Evolutionary conservation across 2,797 vertebrate species (phyloP), one percentile per base, ranked within the genome.

Genomic region (Pseudochirops cupreus): DNA sequence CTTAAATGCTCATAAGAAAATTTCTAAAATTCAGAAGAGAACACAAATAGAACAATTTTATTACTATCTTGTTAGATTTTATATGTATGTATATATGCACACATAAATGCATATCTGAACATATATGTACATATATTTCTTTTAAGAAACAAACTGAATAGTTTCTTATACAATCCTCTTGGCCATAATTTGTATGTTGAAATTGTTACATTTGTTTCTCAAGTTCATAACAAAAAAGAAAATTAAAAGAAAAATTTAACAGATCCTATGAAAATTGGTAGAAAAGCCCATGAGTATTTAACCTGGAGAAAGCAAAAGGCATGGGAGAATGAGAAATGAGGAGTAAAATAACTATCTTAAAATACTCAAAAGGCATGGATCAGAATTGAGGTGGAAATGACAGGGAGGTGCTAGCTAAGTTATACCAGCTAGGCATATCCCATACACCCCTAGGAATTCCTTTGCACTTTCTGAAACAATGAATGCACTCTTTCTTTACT

Each of bases 121-220:
- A 58, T 29, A 33, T 13, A 33, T 62, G 0, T 13, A 62, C 29
- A 62, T 10, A 62, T 58, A 58, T 29, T 62, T 46, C n/a, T 26
- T 46, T 82, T 26, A 82, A 82, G 18, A 24, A 82, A 74, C 16
- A 39, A 74, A 74, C n/a, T 46, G 18, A 46, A 46, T 24, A 82
- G 0, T 26, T 46, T 46, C 74, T 82, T 74, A 92, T 91, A 62
- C 7, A 33, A 52, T 52, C 3, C n/a, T 94, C 94, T 94, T 10
- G 91, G 92, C 33, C 97, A 33, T 1, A 96, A 90, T 92, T 91
- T 59, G 95, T 6, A 24, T 93, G 0, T 92, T 39, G 16, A 31
- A 95, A 46, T 67, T 89, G 90, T 33, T 2, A 58, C 50, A 59
- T 92, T 94, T 95, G 21, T 82, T 46, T 46, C 3, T 82, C 39